Conservation (phyloP, 1,140 invertebrate species). For the Drosophila albomicans region DNA sequence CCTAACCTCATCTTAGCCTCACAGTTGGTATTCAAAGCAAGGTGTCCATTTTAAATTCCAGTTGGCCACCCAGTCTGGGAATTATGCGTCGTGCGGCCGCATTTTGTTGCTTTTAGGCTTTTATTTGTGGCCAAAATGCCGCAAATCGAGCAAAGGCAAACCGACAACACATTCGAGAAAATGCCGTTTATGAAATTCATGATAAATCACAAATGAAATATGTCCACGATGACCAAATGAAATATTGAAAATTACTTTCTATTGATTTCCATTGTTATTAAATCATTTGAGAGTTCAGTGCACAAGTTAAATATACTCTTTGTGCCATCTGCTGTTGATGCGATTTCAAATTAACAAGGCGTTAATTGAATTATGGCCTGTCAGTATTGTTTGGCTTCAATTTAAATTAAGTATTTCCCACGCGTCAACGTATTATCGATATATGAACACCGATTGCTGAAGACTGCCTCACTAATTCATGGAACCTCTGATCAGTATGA, state of each 20-base stretch:
- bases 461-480: too few species aligned
- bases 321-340: background rate
- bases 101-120: conserved; percentile 54
- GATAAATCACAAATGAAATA: conserved; percentile 35
- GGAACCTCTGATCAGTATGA: too few species aligned
- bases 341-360: conserved; percentile 10
- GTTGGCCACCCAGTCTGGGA: conserved; percentile 57
- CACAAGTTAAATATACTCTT: background rate
- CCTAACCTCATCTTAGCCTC: background rate
- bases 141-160: conserved; percentile 46
- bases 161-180: conserved; percentile 21
- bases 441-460: background rate
- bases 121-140: conserved; percentile 52
- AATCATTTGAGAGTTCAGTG: conserved; percentile 9
- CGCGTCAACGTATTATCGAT: background rate
- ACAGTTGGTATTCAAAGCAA: conserved; percentile 21
- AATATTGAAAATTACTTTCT: conserved; percentile 19
- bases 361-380: conserved; percentile 15
- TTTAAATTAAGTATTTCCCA: background rate
- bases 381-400: background rate
- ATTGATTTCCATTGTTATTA: conserved; percentile 18
- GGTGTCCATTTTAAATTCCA: conserved; percentile 47
- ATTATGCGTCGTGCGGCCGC: conserved; percentile 58
- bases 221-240: conserved; percentile 4
- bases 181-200: conserved; percentile 31